Percentiles rank a stretch among this genome's conserved stretches.
Evolutionary conservation across 2,888 invertebrate species (phyloP).

Genomic region (Drosophila neutralis): DNA sequence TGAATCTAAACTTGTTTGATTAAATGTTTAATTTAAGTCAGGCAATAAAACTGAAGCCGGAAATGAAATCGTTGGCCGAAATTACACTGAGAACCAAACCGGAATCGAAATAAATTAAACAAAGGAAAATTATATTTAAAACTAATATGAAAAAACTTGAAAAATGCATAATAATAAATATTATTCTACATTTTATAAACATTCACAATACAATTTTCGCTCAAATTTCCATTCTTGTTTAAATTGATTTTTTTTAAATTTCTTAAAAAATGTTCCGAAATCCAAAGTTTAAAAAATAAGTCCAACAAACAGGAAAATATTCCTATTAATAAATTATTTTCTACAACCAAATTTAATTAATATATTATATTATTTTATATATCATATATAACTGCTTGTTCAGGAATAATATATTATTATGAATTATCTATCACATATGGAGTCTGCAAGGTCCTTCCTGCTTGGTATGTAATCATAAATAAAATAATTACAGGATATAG

Average conservation of each 20-base stretch:
- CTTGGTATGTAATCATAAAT: not conserved
- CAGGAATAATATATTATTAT: not conserved
- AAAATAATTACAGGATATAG: not conserved
- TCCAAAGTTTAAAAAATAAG: not conserved
- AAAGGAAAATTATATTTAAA: accelerated
- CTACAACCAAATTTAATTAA: no score
- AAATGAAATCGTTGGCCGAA: not conserved
- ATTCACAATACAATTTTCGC: not conserved
- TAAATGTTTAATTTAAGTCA: not conserved
- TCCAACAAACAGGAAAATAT: not conserved
- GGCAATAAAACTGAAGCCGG: not conserved
- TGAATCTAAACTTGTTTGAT: not conserved
- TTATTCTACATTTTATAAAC: not conserved
- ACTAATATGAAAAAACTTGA: accelerated
- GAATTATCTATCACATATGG: not conserved
- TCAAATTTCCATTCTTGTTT: not conserved
- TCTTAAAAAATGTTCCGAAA: not conserved
- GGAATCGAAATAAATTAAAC: not conserved
- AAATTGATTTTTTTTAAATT: not conserved
- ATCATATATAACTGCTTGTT: not conserved
- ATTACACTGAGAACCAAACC: not conserved
- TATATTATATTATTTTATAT: not conserved
- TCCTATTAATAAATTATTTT: not conserved
- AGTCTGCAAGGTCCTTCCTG: not conserved
- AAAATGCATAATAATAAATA: not conserved